Evolutionary conservation across 30 jellyfish, hydroid and myxozoan genomes (phyloP).

Genomic region (Rhopilema esculentum): DNA sequence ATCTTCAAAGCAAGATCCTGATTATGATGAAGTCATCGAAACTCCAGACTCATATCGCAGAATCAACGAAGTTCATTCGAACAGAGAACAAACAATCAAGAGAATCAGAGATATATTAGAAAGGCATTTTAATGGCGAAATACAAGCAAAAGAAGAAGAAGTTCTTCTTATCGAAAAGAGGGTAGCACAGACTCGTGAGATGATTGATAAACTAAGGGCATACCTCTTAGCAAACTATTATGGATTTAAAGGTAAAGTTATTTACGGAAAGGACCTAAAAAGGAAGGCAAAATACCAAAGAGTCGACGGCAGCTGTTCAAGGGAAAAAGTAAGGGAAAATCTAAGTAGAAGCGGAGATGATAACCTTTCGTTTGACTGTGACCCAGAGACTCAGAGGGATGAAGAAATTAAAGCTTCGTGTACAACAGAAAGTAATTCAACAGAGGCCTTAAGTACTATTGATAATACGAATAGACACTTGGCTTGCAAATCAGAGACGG

Average conservation of each 20-base stretch:
- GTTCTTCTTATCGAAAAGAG: conserved; percentile 65
- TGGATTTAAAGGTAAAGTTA: conserved; percentile 77
- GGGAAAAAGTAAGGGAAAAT: neutral
- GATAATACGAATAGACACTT: neutral
- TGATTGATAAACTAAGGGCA: conserved; percentile 89
- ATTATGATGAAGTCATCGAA: conserved; percentile 66
- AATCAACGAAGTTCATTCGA: conserved; percentile 47
- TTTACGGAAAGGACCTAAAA: conserved; percentile 32
- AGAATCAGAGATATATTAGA: conserved; percentile 69
- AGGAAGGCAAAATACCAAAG: conserved; percentile 30
- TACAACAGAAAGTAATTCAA: neutral
- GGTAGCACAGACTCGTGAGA: conserved; percentile 72
- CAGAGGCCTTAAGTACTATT: neutral
- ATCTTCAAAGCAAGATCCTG: conserved; percentile 82
- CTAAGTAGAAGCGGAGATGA: neutral
- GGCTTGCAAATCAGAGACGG: neutral
- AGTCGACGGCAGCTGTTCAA: neutral
- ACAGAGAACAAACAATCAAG: conserved; percentile 67
- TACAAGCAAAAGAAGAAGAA: conserved; percentile 84
- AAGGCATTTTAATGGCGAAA: conserved; percentile 78
- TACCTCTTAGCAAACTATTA: conserved; percentile 87
- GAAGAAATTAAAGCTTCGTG: neutral
- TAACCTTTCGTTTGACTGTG: neutral
- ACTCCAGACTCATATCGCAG: conserved; percentile 53
- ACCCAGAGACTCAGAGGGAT: neutral